Percentiles rank a stretch among this genome's conserved stretches.
phyloP scores from a whole-genome alignment of 2,797 vertebrate genomes.

The Aulostomus chinensis region DNA sequence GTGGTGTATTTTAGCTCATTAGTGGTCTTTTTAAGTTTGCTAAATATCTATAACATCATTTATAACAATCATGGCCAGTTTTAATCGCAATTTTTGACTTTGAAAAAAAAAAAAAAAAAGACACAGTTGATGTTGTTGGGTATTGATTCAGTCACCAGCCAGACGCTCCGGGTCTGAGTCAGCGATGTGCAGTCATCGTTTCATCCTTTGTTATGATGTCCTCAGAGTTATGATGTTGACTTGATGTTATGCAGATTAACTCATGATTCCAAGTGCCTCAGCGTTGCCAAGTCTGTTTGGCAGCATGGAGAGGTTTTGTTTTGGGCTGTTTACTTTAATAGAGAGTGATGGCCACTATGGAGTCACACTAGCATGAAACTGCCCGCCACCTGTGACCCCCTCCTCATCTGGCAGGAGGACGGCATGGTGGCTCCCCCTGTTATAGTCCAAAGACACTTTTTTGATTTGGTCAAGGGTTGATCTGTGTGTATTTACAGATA shows the following conservation, averaged over 20 bases:
- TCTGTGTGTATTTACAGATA: too few relatives aligned
- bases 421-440: too few relatives aligned
- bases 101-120: constrained; percentile 28
- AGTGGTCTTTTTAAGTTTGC: constrained; percentile 44
- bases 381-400: constrained; percentile 6
- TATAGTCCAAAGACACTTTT: too few relatives aligned
- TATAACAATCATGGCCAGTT: constrained; percentile 24
- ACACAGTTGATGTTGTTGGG: constrained; percentile 20
- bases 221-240: constrained; percentile 16
- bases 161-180: constrained; percentile 11
- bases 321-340: constrained; percentile 26
- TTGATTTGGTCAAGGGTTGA: too few relatives aligned
- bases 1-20: constrained; percentile 41
- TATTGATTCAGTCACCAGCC: constrained; percentile 13
- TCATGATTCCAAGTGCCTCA: constrained; percentile 16
- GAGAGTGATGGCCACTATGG: constrained; percentile 14
- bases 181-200: constrained; percentile 4
- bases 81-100: too few relatives aligned
- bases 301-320: constrained; percentile 8
- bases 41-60: constrained; percentile 28
- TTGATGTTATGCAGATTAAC: constrained; percentile 27
- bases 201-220: constrained; percentile 32
- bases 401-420: too few relatives aligned
- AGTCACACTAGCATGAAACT: constrained; percentile 9
- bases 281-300: constrained; percentile 4